These are phyloP conservation scores for Stercorarius parasiticus DNA, from an alignment of 2,113 vertebrate genomes.

Conservation along the genomic window DNA sequence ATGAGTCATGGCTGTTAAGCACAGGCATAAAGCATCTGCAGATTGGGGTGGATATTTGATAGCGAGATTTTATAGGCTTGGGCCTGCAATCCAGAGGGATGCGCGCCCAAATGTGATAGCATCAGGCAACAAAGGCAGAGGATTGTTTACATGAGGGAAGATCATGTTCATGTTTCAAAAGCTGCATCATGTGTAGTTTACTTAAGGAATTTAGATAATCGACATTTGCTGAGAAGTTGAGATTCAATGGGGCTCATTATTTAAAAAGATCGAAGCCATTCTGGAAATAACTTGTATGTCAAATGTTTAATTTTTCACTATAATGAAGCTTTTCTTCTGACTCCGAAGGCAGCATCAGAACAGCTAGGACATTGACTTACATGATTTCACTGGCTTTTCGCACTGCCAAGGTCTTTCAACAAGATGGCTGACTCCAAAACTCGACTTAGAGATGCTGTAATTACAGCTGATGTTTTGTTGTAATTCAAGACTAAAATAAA, in stretches of 20 bases:
- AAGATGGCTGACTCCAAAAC: conserved; percentile 54
- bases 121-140: conserved; percentile 46
- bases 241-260: conserved; percentile 57
- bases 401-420: conserved; percentile 61
- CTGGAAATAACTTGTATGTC: conserved; percentile 41
- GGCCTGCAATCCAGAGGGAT: conserved; percentile 8
- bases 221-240: conserved; percentile 33
- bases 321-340: conserved; percentile 59
- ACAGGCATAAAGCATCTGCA: conserved; percentile 59
- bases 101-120: neutral
- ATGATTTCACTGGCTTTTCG: neutral
- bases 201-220: conserved; percentile 63
- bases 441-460: conserved; percentile 47
- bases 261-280: conserved; percentile 20
- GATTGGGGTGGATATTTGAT: conserved; percentile 43
- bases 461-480: conserved; percentile 29
- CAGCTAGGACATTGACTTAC: conserved; percentile 50
- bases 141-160: conserved; percentile 53
- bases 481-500: conserved; percentile 62
- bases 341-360: neutral
- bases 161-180: conserved; percentile 57
- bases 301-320: conserved; percentile 48
- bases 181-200: conserved; percentile 47
- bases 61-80: conserved; percentile 50
- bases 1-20: conserved; percentile 64